Base-by-base conservation (phyloP, 2,113 vertebrate species). In the Mus pahari region DNA sequence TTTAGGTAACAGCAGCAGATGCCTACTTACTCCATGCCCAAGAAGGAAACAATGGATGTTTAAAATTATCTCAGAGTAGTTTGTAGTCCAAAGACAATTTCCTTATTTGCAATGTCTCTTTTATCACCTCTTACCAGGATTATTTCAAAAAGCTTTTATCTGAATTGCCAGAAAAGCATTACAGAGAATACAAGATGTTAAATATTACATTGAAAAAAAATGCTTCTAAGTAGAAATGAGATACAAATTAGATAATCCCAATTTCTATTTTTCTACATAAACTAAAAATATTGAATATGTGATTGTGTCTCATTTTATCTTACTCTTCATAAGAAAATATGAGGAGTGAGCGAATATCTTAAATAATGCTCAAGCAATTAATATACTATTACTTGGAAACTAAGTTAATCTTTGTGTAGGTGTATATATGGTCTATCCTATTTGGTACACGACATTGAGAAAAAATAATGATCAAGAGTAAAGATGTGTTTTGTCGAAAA, bases 1-100 rank as follows among this genome's bases (percentile, higher is more conserved):
- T 82, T 83, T 39, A 42, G 53, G 55, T 4, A 28, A 62, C 0
- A 60, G 1, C 0, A 14, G 12, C 48, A 75, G 31, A 62, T 53
- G 20, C n/a, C 24, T 7, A 14, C 13, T 13, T 22, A 14, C 0
- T 5, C 20, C 45, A 2, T 31, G 16, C 7, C 28, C 8, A 14
- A 45, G 17, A 26, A 58, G 50, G 86, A 42, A 5, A 93, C 1
- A 22, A 14, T 19, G 24, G 13, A 1, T 26, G 12, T 90, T 74
- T 73, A 14, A 26, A 14, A 31, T 53, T 5, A 48, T 77, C 26
- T 26, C 7, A 62, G 60, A 77, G 7, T 62, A 20, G 4, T 19
- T 24, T 11, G 60, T 83, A 5, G 12, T 2, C 17, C 50, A 74
- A 14, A 95, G 12, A 16, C 24, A 0, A 90, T 73, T 91, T 81